Conservation (phyloP, 2,113 vertebrate species). For the Pontoporia blainvillei region DNA sequence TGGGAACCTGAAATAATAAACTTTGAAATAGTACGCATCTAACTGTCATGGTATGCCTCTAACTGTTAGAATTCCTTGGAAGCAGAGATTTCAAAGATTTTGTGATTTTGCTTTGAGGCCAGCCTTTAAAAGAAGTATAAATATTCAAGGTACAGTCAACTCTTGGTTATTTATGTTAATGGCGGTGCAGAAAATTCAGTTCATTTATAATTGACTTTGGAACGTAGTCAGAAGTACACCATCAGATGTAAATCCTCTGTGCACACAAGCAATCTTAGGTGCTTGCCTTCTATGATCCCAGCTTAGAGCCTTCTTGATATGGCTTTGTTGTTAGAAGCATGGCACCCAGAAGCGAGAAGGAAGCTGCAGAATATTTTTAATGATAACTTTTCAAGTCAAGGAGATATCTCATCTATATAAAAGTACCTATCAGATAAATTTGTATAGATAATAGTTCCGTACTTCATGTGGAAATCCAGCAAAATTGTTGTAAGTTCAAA, state of each 20-base stretch:
- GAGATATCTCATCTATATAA: not conserved
- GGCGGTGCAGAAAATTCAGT: constrained; percentile 6
- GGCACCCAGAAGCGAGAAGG: not conserved
- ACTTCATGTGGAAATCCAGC: constrained; percentile 13
- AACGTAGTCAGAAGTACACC: not conserved
- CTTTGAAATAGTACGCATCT: not conserved
- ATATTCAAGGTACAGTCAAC: constrained; percentile 9
- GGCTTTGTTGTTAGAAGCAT: not conserved
- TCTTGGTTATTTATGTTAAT: constrained; percentile 33
- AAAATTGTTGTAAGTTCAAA: not conserved
- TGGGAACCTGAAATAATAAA: not conserved
- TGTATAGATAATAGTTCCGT: not conserved
- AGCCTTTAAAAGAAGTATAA: constrained; percentile 43
- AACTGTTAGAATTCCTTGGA: constrained; percentile 7
- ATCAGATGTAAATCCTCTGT: not conserved
- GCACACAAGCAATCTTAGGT: not conserved
- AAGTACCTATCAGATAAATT: not conserved
- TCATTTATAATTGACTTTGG: constrained; percentile 45
- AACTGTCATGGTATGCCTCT: not conserved
- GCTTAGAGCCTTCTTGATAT: not conserved
- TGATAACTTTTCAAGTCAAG: constrained; percentile 16
- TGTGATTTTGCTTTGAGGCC: constrained; percentile 37
- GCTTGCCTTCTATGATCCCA: not conserved
- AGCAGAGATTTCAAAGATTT: constrained; percentile 48
- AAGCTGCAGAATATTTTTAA: not conserved